phyloP scores from a whole-genome alignment of 2,888 invertebrate species.

The Drosophila neonasuta region DNA sequence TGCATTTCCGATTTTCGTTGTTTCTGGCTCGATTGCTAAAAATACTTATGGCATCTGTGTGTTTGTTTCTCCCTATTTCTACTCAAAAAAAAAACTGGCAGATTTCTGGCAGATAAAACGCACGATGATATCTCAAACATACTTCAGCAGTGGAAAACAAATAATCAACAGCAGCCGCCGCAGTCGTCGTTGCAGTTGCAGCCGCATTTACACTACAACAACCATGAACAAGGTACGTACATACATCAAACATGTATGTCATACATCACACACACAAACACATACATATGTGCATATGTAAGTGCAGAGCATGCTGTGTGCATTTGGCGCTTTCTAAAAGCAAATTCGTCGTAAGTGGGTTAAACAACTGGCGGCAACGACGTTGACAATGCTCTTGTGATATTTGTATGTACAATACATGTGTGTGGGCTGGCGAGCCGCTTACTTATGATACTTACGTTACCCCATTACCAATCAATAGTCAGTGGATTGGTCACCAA shows the following conservation, averaged over 20 bases:
- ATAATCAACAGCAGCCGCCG: constrained; percentile 66
- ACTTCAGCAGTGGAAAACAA: constrained; percentile 82
- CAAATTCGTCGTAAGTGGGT: constrained; percentile 51
- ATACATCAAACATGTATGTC: constrained; percentile 18
- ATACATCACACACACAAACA: constrained; percentile 18
- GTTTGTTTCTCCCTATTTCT: constrained; percentile 24
- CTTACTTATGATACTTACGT: constrained; percentile 28
- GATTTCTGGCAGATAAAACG: constrained; percentile 81
- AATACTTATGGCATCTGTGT: constrained; percentile 34
- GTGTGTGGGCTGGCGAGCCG: constrained; percentile 44
- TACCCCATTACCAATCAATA: constrained; percentile 26
- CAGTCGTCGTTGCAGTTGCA: constrained; percentile 40
- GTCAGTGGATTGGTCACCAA: constrained; percentile 8
- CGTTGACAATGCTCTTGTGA: constrained; percentile 39
- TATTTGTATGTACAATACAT: not conserved
- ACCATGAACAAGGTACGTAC: constrained; percentile 78
- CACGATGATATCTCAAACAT: constrained; percentile 82
- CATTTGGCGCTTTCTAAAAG: constrained; percentile 61
- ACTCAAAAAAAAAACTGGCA: constrained; percentile 35
- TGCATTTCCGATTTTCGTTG: constrained; percentile 5
- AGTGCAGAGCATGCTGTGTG: constrained; percentile 24
- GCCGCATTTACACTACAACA: constrained; percentile 48
- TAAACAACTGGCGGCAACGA: constrained; percentile 47
- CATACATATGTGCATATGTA: constrained; percentile 9
- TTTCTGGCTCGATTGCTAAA: constrained; percentile 29